A percentile compares a stretch with the other conserved stretches of the same genome.
Evolutionary conservation across 2,888 invertebrate genomes (phyloP).

Genomic region (Parnassius apollo): DNA sequence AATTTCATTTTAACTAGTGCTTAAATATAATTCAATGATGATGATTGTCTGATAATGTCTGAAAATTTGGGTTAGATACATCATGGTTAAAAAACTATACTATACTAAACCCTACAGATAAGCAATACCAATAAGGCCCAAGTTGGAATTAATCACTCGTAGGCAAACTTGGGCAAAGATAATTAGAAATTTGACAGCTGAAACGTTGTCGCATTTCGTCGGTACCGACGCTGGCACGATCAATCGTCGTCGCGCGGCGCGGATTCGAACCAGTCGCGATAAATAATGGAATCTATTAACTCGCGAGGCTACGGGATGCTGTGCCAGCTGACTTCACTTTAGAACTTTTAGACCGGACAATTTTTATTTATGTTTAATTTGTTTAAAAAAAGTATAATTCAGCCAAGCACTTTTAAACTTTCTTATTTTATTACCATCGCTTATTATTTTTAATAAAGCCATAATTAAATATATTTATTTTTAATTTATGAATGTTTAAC

Average conservation of each 20-base stretch:
- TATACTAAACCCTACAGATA: too few species aligned
- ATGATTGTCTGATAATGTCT: too few species aligned
- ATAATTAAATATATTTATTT: too few species aligned
- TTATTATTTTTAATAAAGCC: too few species aligned
- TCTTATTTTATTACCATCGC: too few species aligned
- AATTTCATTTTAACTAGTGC: too few species aligned
- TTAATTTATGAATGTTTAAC: too few species aligned
- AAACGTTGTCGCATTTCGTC: conserved; percentile 29
- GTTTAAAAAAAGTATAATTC: too few species aligned
- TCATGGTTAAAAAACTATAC: too few species aligned
- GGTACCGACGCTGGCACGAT: conserved; percentile 45
- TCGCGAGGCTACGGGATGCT: conserved; percentile 74
- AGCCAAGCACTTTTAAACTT: too few species aligned
- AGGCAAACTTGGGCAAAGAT: conserved; percentile 9
- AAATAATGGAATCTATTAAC: conserved; percentile 79
- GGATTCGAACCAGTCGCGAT: conserved; percentile 67
- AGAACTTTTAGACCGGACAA: conserved; percentile 20
- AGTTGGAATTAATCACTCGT: conserved; percentile 18
- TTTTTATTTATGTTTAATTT: neutral
- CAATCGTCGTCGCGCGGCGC: conserved; percentile 58
- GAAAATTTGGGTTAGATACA: too few species aligned
- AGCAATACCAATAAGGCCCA: conserved; percentile 21
- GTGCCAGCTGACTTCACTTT: conserved; percentile 32
- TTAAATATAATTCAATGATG: too few species aligned
- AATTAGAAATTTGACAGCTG: conserved; percentile 25